These are phyloP conservation scores for Dasyurus viverrinus DNA, from an alignment of 2,113 vertebrate genomes.

Conservation along the genomic window DNA sequence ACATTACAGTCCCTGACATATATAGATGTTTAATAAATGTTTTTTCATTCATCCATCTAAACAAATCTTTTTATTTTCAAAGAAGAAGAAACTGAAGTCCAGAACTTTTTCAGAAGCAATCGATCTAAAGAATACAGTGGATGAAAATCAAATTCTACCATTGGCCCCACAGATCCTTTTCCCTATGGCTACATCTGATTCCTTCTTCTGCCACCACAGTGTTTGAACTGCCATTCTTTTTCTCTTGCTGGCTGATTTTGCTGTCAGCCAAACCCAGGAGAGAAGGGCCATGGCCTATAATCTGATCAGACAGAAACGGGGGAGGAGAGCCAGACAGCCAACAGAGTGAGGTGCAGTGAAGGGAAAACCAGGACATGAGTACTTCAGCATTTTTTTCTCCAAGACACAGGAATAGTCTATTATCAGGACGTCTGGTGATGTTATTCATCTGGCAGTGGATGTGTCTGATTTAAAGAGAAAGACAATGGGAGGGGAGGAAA, in stretches of 20 bases:
- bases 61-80: not conserved
- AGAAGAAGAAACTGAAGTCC: not conserved
- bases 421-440: not conserved
- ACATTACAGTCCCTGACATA: not conserved
- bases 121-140: not conserved
- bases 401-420: not conserved
- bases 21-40: not conserved
- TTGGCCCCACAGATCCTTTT: not conserved
- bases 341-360: not conserved
- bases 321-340: not conserved
- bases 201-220: not conserved
- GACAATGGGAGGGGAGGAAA: not conserved
- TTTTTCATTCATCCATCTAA: not conserved
- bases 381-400: fast-evolving
- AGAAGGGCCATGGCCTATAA: slow-evolving; percentile 3
- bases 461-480: fast-evolving
- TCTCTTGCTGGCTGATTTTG: not conserved
- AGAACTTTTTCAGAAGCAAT: not conserved
- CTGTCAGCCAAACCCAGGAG: not conserved
- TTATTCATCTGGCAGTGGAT: not conserved
- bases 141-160: not conserved
- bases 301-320: not conserved
- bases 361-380: not conserved
- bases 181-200: not conserved
- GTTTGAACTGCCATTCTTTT: not conserved